These are phyloP conservation scores for Desoria tigrina DNA, from an alignment of 2,888 invertebrate genomes.

Conservation along the genomic window DNA sequence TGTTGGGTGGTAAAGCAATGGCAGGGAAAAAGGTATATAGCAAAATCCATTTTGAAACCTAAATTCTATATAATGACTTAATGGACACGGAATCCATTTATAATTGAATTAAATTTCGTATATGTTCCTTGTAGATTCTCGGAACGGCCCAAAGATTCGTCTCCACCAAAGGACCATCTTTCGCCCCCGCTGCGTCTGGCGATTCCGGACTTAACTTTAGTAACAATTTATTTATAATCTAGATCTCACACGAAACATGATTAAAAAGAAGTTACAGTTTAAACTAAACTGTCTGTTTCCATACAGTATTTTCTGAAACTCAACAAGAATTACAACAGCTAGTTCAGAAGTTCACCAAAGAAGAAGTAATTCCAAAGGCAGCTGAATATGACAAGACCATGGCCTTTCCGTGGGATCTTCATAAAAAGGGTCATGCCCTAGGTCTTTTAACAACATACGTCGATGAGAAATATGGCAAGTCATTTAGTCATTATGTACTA, in stretches of 20 bases:
- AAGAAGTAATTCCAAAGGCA: conserved; percentile 62
- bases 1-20: too few species aligned
- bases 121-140: conserved; percentile 24
- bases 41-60: too few species aligned
- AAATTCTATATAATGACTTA: too few species aligned
- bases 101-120: too few species aligned
- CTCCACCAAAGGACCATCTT: conserved; percentile 25
- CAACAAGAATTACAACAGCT: conserved; percentile 58
- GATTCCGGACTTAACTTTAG: conserved; percentile 29
- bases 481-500: conserved; percentile 22
- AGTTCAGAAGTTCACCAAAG: conserved; percentile 61
- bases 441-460: conserved; percentile 61
- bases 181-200: conserved; percentile 14
- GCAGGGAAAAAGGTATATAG: too few species aligned
- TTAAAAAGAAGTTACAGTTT: too few species aligned
- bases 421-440: conserved; percentile 61
- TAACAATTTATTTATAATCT: background rate
- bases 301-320: conserved; percentile 51
- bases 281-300: background rate
- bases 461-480: conserved; percentile 56
- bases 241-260: background rate
- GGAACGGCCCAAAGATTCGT: conserved; percentile 23
- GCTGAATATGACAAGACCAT: conserved; percentile 60
- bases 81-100: too few species aligned
- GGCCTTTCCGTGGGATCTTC: conserved; percentile 61